phyloP scores from a whole-genome alignment of 2,797 vertebrate genomes.

The Sitta carolinensis region DNA sequence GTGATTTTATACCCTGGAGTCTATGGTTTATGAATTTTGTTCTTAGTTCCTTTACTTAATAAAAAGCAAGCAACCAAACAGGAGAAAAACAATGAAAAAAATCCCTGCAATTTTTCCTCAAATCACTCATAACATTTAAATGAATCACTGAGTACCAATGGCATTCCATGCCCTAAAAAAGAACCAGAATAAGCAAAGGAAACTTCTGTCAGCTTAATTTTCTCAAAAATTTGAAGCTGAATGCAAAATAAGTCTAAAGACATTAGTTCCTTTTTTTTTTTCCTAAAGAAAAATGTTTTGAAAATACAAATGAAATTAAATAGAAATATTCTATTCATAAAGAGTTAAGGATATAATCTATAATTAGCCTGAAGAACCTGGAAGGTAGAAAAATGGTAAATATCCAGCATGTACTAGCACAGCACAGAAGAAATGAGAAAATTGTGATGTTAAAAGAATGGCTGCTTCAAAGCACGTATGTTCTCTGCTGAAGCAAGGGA shows the following conservation, averaged over 20 bases:
- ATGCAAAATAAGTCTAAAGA: background rate
- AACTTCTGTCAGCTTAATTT: background rate
- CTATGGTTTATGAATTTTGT: background rate
- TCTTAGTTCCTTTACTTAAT: background rate
- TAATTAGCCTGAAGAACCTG: background rate
- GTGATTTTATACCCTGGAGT: background rate
- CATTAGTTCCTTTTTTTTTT: background rate
- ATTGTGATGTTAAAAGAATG: background rate
- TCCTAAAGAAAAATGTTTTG: background rate
- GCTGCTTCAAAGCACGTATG: fast-evolving
- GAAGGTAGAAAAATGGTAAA: background rate
- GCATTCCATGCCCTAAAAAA: background rate
- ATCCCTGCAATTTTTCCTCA: background rate
- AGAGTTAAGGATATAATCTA: background rate
- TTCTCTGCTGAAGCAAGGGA: background rate
- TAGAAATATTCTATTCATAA: background rate
- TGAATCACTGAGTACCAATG: background rate
- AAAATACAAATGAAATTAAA: background rate
- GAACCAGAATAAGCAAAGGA: background rate
- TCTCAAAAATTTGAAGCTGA: background rate
- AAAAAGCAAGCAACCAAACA: background rate
- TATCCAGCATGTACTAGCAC: background rate
- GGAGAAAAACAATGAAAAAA: background rate
- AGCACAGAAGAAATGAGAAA: background rate
- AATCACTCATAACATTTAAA: background rate